Conservation (phyloP, 2,888 invertebrate species). For the Lasioglossum figueresi region DNA sequence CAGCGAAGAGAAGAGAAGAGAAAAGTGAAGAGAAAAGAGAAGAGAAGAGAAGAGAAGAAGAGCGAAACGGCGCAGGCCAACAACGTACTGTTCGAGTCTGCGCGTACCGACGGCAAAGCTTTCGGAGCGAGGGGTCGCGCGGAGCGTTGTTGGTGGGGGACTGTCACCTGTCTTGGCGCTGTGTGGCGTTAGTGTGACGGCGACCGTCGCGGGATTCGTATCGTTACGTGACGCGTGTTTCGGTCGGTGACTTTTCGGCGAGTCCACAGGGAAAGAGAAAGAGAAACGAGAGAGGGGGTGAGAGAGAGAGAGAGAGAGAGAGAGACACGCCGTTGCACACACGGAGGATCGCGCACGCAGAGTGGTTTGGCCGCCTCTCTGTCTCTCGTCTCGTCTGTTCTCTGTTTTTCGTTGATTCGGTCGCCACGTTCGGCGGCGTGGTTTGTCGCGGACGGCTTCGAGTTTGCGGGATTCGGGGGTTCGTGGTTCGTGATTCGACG, state of each 20-base stretch:
- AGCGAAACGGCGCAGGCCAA: slow-evolving; percentile 4
- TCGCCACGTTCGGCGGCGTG: neutral
- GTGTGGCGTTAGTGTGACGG: slow-evolving; percentile 69
- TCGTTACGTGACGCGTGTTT: slow-evolving; percentile 4
- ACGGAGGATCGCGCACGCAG: slow-evolving; percentile 3
- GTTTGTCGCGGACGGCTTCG: neutral
- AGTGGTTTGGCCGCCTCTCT: neutral
- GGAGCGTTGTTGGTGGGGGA: slow-evolving; percentile 50
- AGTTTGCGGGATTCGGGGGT: slow-evolving; percentile 6
- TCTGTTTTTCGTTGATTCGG: neutral
- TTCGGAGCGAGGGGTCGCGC: slow-evolving; percentile 23
- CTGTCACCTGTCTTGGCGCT: slow-evolving; percentile 67
- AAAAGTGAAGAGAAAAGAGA: neutral
- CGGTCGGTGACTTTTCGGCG: slow-evolving; percentile 8
- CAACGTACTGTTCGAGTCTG: slow-evolving; percentile 28
- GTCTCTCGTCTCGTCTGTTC: slow-evolving; percentile 4
- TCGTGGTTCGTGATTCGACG: slow-evolving; percentile 12
- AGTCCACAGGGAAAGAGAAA: neutral
- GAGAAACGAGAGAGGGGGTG: neutral
- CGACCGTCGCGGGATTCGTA: slow-evolving; percentile 66
- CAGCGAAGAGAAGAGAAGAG: neutral
- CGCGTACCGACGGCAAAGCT: slow-evolving; percentile 31
- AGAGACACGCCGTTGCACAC: slow-evolving; percentile 10
- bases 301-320: slow-evolving; percentile 11
- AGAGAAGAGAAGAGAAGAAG: neutral